Conservation (phyloP, 2,888 invertebrate genomes). For the Drosophila rubida region DNA sequence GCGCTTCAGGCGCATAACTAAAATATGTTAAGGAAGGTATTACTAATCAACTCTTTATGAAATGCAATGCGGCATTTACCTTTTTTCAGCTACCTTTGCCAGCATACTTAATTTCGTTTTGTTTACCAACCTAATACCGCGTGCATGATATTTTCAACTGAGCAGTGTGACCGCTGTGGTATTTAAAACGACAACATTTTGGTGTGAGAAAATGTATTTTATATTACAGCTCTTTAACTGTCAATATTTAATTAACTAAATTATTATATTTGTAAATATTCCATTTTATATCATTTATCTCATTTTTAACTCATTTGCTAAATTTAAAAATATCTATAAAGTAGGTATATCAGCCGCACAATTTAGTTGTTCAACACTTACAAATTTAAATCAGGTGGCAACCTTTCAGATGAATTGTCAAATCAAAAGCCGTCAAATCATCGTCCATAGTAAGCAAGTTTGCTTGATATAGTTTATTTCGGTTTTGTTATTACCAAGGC, state of each 20-base stretch:
- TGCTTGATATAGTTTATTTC: slow-evolving; percentile 23
- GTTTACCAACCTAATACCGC: slow-evolving; percentile 60
- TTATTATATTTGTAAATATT: no score
- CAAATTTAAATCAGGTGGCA: slow-evolving; percentile 16
- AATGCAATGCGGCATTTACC: slow-evolving; percentile 33
- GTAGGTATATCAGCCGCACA: neutral
- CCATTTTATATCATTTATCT: no score
- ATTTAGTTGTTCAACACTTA: neutral
- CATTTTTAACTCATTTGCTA: no score
- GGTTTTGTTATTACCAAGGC: slow-evolving; percentile 14
- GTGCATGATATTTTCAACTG: slow-evolving; percentile 36
- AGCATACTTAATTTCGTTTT: slow-evolving; percentile 44
- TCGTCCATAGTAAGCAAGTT: slow-evolving; percentile 61
- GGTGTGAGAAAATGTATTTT: neutral
- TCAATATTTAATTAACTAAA: no score
- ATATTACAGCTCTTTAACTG: no score
- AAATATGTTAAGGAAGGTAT: slow-evolving; percentile 35
- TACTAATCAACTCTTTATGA: neutral
- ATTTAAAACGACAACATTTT: neutral
- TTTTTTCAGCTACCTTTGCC: slow-evolving; percentile 68
- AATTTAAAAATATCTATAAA: neutral
- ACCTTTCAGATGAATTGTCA: slow-evolving; percentile 42
- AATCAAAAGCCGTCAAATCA: slow-evolving; percentile 84
- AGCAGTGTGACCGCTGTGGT: neutral
- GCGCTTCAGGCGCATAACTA: slow-evolving; percentile 91